Conservation (phyloP, 2,888 invertebrate species). For the Petrophora chlorosata region DNA sequence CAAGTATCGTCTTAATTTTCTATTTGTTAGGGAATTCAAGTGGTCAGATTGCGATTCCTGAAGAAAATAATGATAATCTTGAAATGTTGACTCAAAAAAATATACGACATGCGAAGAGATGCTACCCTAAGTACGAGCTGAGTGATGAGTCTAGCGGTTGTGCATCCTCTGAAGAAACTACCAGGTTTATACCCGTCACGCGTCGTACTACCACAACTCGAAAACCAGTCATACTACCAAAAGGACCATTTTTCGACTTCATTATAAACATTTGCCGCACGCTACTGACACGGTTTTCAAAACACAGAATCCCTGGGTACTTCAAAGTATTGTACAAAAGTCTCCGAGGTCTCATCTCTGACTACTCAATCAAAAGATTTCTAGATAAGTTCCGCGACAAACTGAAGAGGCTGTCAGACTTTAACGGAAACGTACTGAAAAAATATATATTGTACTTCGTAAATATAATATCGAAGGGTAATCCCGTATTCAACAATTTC, state of each 20-base stretch:
- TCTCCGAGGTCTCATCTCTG: conserved; percentile 45
- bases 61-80: background rate
- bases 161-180: conserved; percentile 20
- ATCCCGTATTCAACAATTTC: conserved; percentile 47
- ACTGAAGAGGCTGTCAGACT: conserved; percentile 44
- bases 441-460: conserved; percentile 46
- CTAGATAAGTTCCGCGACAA: conserved; percentile 46
- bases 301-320: conserved; percentile 44
- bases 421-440: conserved; percentile 43
- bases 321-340: conserved; percentile 48
- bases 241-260: conserved; percentile 59
- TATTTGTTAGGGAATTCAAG: background rate
- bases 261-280: conserved; percentile 54
- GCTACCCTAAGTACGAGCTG: background rate
- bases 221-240: conserved; percentile 34
- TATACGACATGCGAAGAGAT: conserved; percentile 11
- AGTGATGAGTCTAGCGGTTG: conserved; percentile 12
- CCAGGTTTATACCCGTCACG: background rate
- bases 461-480: conserved; percentile 42
- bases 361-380: conserved; percentile 44
- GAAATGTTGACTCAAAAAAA: background rate
- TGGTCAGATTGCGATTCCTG: too few relatives aligned
- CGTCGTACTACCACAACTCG: conserved; percentile 24
- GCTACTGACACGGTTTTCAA: conserved; percentile 45
- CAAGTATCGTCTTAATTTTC: background rate